Percentiles rank a stretch among this genome's conserved stretches.
These are phyloP conservation scores for Felis catus DNA, from an alignment of 2,113 vertebrate species.

Conservation along the genomic window DNA sequence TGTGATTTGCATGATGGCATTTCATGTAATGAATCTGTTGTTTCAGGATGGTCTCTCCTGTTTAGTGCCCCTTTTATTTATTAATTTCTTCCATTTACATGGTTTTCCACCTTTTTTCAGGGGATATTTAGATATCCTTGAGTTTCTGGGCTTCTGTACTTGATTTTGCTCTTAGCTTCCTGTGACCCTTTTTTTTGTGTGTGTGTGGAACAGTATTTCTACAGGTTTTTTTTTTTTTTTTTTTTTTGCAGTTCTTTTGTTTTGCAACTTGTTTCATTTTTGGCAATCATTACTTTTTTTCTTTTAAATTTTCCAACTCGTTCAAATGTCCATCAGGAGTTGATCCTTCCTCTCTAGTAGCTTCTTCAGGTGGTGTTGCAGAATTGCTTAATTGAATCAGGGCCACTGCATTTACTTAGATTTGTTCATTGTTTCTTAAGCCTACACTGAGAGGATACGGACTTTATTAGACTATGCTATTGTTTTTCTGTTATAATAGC, in stretches of 20 bases:
- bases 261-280: conserved; percentile 53
- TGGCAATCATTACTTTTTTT: background rate
- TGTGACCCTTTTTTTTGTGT: background rate
- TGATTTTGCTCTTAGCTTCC: conserved; percentile 22
- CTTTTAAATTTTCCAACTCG: background rate
- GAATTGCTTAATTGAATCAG: background rate
- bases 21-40: background rate
- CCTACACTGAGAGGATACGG: background rate
- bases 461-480: background rate
- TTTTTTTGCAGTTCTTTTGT: background rate
- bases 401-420: background rate
- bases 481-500: background rate
- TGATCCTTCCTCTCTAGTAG: background rate
- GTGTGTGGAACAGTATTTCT: background rate
- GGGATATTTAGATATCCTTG: background rate
- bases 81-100: background rate
- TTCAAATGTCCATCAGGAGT: background rate
- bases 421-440: conserved; percentile 37
- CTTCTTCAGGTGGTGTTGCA: background rate
- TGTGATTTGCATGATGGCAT: background rate
- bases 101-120: background rate
- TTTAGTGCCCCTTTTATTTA: background rate
- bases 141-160: background rate
- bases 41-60: background rate
- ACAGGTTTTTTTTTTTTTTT: background rate